Evolutionary conservation across 2,888 invertebrate genomes (phyloP).

Genomic region (Brenthis hecate): DNA sequence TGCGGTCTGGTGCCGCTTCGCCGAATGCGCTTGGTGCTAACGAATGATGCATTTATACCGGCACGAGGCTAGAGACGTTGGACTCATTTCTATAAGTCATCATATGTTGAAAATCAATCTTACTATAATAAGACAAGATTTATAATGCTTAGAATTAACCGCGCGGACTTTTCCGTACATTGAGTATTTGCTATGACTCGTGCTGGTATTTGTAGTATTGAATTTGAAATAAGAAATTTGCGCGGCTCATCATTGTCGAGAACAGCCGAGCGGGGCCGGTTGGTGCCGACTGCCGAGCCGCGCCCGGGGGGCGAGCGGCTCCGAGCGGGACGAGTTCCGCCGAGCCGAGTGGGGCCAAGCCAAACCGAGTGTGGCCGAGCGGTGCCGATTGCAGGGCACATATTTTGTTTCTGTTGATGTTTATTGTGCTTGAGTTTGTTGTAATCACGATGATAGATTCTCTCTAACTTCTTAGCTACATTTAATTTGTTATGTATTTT

Average conservation of each 20-base stretch:
- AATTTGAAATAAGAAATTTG: no score
- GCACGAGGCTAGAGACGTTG: neutral
- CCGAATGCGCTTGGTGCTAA: constrained; percentile 34
- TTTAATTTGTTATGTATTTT: constrained; percentile 80
- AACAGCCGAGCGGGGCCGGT: neutral
- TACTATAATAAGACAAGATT: no score
- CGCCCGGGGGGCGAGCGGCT: no score
- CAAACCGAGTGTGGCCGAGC: neutral
- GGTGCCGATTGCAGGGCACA: constrained; percentile 33
- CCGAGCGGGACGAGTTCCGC: neutral
- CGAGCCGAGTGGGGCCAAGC: neutral
- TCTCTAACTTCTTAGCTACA: constrained; percentile 67
- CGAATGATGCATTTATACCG: constrained; percentile 8
- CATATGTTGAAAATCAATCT: neutral
- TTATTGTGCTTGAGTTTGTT: constrained; percentile 74
- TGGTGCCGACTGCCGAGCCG: neutral
- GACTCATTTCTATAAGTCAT: no score
- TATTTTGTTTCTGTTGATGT: constrained; percentile 75
- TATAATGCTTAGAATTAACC: no score
- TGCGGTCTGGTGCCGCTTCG: constrained; percentile 17
- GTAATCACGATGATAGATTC: constrained; percentile 71
- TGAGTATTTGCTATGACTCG: neutral
- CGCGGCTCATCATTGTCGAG: no score
- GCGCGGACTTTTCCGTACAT: neutral
- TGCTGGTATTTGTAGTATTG: neutral